A percentile compares a stretch with the other conserved stretches of the same genome.
Evolutionary conservation across 2,888 invertebrate species (phyloP).

Genomic region (Spisula solida): DNA sequence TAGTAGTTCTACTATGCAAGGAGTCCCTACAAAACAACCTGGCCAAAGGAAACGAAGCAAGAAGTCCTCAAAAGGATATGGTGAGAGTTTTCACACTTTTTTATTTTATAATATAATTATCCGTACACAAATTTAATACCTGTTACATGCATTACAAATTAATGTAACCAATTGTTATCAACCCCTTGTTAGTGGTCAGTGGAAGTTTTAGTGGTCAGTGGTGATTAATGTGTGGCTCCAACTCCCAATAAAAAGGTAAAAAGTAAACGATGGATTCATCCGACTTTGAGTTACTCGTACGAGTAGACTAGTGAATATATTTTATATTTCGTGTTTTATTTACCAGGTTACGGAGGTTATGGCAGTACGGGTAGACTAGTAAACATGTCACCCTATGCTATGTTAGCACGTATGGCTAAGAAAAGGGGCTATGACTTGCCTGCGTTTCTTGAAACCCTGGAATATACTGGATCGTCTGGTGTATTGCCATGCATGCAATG

Average conservation of each 20-base stretch:
- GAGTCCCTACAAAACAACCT: neutral
- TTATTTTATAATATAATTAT: neutral
- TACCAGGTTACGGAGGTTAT: neutral
- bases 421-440: slow-evolving; percentile 7
- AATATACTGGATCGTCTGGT: neutral
- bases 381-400: neutral
- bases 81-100: neutral
- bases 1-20: neutral
- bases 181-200: too few relatives aligned
- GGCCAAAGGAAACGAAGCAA: neutral
- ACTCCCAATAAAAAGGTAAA: too few relatives aligned
- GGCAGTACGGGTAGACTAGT: neutral
- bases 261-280: too few relatives aligned
- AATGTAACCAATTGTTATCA: too few relatives aligned
- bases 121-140: neutral
- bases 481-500: slow-evolving; percentile 59
- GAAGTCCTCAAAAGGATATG: neutral
- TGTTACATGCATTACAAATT: too few relatives aligned
- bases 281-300: too few relatives aligned
- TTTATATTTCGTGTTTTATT: neutral
- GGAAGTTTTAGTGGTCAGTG: too few relatives aligned
- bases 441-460: slow-evolving; percentile 13
- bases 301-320: too few relatives aligned
- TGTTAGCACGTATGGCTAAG: slow-evolving; percentile 18
- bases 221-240: too few relatives aligned